Evolutionary conservation across 2,888 invertebrate species (phyloP), one percentile per base, ranked within the genome.

Genomic region (Blastobasis lacticolella): DNA sequence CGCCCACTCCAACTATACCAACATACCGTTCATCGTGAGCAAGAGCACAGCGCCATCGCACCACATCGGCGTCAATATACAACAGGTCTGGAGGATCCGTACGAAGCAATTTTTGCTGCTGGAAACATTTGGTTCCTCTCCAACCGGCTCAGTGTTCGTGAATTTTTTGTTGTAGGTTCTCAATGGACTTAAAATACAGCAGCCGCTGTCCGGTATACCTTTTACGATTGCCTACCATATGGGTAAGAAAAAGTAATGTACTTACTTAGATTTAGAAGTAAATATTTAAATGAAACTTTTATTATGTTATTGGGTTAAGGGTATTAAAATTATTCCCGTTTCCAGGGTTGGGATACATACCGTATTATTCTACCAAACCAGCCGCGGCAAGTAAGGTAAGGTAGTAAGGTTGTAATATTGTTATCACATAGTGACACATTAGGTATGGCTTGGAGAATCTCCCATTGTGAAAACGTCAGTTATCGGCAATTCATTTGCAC

Each of bases 21-120:
- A 89, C 57, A 91, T 92, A 54, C 92, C 92, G 0, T 92, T 92
- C 66, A 87, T 92, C 2, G 89, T 90, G 46, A 90, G 90, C 57
- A 91, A 89, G 61, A 92, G 91, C 43, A 88, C 90, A 0, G 83
- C 90, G 5, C 92, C 90, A 1, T 92, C 92, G 59, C 89, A 92
- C 66, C 92, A 92, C 62, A 86, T 92, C 43, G 91, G 91, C 41
- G 84, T 91, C 9, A 92, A 92, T 60, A 89, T 92, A 56, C 92
- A 92, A 62, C 91, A 92, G 83, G 91, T 52, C 23, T 23, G 23
- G 23, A 1, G 23, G 3, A 23, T 23, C 1, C 23, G 3, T 23
- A 3, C 23, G 1, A 2, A 23, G 23, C 23, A 23, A 2, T 23
- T 23, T 23, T 23, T 23, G 23, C 23, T 23, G 23, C 23, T 23